A percentile compares a stretch with the other conserved stretches of the same genome.
phyloP scores from a whole-genome alignment of 2,113 vertebrate species.

The Bubo blakistoni region DNA sequence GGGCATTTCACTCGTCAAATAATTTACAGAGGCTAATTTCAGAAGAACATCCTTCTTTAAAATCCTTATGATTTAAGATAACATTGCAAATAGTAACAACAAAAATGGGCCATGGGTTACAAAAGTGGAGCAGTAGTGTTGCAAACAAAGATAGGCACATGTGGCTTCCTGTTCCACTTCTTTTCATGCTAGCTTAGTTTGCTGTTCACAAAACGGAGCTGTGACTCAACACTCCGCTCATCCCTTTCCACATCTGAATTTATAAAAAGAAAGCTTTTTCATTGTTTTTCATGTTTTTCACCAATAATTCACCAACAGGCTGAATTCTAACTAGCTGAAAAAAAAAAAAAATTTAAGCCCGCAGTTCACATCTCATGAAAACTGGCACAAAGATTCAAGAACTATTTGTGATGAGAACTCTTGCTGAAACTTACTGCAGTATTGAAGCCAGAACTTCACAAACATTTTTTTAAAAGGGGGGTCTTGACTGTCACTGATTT shows the following conservation, averaged over 20 bases:
- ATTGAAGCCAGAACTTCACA: background rate
- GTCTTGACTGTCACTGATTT: background rate
- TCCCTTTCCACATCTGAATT: background rate
- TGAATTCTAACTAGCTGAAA: background rate
- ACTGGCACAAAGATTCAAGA: background rate
- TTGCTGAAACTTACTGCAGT: background rate
- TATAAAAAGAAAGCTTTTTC: background rate
- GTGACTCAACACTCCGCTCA: background rate
- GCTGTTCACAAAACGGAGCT: background rate
- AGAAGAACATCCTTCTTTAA: background rate
- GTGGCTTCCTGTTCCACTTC: background rate
- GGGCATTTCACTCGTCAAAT: background rate
- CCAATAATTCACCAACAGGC: background rate
- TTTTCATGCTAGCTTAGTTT: background rate
- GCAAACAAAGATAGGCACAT: background rate
- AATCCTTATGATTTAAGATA: background rate
- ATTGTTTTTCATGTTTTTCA: background rate
- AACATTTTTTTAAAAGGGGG: background rate
- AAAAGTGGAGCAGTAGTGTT: background rate
- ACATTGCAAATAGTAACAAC: background rate
- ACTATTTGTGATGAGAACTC: background rate
- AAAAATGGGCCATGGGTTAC: background rate
- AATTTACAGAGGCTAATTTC: background rate
- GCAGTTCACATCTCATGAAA: background rate
- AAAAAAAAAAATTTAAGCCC: background rate